phyloP scores from a whole-genome alignment of 2,113 vertebrate genomes.

The Nyctereutes procyonoides region DNA sequence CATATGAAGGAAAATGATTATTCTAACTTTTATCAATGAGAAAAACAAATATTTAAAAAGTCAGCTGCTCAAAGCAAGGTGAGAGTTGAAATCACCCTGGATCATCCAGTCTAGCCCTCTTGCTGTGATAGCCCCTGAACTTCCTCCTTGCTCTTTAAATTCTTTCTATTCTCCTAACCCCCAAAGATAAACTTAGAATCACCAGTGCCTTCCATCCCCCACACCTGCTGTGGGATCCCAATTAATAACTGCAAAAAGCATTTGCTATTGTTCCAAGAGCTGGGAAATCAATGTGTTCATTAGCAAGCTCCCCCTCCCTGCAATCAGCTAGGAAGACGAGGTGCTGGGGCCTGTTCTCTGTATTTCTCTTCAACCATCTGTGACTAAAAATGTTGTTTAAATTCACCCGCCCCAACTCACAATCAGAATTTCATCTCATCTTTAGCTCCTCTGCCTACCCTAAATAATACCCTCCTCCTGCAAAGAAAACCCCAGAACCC shows the following conservation, averaged over 20 bases:
- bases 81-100: not conserved
- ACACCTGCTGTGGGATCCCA: constrained; percentile 76
- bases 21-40: not conserved
- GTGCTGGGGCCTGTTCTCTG: constrained; percentile 64
- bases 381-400: constrained; percentile 85
- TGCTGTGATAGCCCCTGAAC: accelerated
- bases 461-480: not conserved
- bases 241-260: constrained; percentile 69
- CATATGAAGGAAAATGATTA: not conserved
- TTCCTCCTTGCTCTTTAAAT: constrained; percentile 13
- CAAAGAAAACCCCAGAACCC: not conserved
- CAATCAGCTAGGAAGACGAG: constrained; percentile 66
- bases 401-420: constrained; percentile 67
- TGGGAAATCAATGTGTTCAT: constrained; percentile 74
- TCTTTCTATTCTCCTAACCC: constrained; percentile 10
- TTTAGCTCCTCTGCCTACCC: constrained; percentile 12
- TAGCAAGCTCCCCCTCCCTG: constrained; percentile 65
- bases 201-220: constrained; percentile 66
- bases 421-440: constrained; percentile 75
- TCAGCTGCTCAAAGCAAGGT: not conserved
- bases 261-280: constrained; percentile 78
- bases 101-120: not conserved
- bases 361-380: constrained; percentile 81
- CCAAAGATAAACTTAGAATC: constrained; percentile 68
- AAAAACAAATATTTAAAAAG: constrained; percentile 3